Conservation (phyloP, 2,888 invertebrate genomes). For the Volucella zonaria region DNA sequence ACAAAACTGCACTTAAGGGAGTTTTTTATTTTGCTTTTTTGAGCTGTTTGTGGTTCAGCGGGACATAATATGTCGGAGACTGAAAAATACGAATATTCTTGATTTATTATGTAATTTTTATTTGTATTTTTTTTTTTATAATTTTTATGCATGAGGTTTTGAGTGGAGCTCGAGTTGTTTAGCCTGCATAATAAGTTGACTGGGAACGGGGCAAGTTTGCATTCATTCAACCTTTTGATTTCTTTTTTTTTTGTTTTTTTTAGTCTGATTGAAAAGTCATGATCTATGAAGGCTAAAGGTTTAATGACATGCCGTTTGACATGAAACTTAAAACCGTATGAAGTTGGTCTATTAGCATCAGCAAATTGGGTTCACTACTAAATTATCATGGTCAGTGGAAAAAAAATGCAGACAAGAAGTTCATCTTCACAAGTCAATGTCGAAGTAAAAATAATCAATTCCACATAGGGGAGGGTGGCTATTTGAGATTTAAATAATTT, state of each 20-base stretch:
- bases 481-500: conserved; percentile 36
- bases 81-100: conserved; percentile 69
- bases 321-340: too few species aligned
- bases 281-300: too few species aligned
- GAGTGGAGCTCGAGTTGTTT: conserved; percentile 67
- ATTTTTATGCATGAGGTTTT: conserved; percentile 64
- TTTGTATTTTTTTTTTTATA: too few species aligned
- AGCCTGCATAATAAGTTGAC: conserved; percentile 49
- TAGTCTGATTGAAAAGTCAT: too few species aligned
- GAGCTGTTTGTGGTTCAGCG: conserved; percentile 14
- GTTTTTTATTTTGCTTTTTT: conserved; percentile 35
- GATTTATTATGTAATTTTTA: conserved; percentile 69
- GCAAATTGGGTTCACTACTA: too few species aligned
- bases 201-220: background rate
- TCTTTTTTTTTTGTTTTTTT: background rate
- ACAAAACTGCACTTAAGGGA: conserved; percentile 72
- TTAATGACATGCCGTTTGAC: too few species aligned
- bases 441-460: conserved; percentile 14
- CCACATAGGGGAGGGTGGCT: conserved; percentile 19
- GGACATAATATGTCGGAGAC: conserved; percentile 35
- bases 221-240: conserved; percentile 31
- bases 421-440: conserved; percentile 24
- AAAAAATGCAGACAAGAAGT: background rate
- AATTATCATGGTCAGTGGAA: background rate
- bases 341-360: too few species aligned